These are phyloP conservation scores for Pandemis cinnamomeana DNA, from an alignment of 2,888 invertebrate genomes.

Conservation along the genomic window DNA sequence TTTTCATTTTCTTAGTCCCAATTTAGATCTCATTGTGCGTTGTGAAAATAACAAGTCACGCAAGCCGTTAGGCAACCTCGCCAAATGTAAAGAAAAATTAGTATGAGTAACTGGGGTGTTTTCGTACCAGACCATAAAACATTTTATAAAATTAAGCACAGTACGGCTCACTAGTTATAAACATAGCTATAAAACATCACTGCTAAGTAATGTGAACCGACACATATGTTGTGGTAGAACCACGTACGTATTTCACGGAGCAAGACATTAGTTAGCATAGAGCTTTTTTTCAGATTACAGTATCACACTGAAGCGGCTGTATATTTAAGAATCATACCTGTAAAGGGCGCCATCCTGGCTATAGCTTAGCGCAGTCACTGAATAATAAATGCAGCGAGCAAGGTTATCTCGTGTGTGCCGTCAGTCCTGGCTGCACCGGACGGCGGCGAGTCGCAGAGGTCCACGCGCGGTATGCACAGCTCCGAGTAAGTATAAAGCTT, in stretches of 20 bases:
- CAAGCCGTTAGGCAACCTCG: conserved; percentile 31
- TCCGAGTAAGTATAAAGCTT: conserved; percentile 54
- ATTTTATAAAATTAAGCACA: conserved; percentile 14
- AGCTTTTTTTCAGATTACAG: conserved; percentile 30
- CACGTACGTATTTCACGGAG: neutral
- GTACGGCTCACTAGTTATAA: conserved; percentile 3
- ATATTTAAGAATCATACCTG: conserved; percentile 69
- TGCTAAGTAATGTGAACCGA: conserved; percentile 20
- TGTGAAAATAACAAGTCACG: conserved; percentile 40
- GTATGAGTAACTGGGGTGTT: conserved; percentile 15
- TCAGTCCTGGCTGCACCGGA: conserved; percentile 53
- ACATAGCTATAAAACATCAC: neutral
- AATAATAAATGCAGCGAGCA: conserved; percentile 79
- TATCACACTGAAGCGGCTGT: conserved; percentile 28
- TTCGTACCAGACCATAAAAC: conserved; percentile 18
- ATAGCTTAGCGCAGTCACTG: conserved; percentile 75
- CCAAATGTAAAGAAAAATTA: conserved; percentile 29
- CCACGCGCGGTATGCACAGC: conserved; percentile 56
- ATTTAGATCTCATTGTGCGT: conserved; percentile 30
- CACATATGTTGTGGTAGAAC: conserved; percentile 18
- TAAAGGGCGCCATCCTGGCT: conserved; percentile 79
- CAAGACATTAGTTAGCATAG: neutral
- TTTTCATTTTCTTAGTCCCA: conserved; percentile 27
- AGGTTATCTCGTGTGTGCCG: conserved; percentile 68
- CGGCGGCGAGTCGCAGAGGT: conserved; percentile 49